Base-by-base conservation (phyloP, 2,113 vertebrate species). In the Chlorodrepanis virens region DNA sequence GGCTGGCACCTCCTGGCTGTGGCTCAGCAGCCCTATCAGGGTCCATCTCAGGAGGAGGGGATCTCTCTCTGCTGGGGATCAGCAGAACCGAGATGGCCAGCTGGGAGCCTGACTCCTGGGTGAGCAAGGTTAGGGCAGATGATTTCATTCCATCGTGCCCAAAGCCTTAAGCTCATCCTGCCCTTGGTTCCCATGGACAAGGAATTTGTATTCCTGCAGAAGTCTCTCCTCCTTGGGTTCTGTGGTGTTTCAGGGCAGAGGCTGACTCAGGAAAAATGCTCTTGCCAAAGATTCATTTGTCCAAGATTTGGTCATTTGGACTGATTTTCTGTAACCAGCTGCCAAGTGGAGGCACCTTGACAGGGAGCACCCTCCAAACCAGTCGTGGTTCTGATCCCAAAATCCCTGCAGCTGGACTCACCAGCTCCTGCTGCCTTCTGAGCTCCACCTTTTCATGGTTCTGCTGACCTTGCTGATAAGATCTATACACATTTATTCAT, bases 381-480 rank as follows among this genome's bases (percentile, higher is more conserved):
- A 76, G 0, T 5, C 40, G 4, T 0, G 4, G 6, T 53, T 27
- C 61, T 59, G 31, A 5, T 49, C 54, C 59, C 57, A 42, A 77
- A 95, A 80, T 83, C 35, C 21, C 67, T 57, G 16, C n/a, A 33
- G 22, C 61, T 40, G 14, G 57, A 44, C 40, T 42, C 28, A 23
- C 45, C 59, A 67, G 0, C 54, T 67, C 33, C 17, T 39, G 4
- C 4, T 83, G 31, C 7, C 50, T 88, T 19, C 44, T 29, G 37
- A 76, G 78, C 44, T 6, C 11, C n/a, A 37, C 5, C 3, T 72
- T 61, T 57, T 8, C 31, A 1, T 27, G 61, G 23, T 59, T 90
- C 59, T 95, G 72, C 76, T 94, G 93, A 93, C 83, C 94, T 63
- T 16, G 64, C 47, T 71, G 88, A 95, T 90, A 83, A 83, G 52